Evolutionary conservation across 2,888 invertebrate species (phyloP).

Genomic region (Gonocerus acuteangulatus): DNA sequence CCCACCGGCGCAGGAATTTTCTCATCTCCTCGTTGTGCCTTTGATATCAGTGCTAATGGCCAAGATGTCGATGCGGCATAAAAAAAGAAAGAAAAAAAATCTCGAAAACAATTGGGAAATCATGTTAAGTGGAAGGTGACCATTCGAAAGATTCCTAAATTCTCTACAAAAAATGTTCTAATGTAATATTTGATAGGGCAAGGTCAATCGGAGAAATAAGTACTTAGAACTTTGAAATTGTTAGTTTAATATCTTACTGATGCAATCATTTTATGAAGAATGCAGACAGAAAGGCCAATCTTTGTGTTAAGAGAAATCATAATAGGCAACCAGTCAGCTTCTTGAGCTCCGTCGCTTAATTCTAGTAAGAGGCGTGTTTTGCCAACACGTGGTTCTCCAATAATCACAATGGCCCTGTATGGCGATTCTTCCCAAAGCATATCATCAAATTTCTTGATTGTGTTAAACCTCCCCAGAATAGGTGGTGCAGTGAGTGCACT

Average conservation of each 20-base stretch:
- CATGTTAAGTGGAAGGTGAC: too few species aligned
- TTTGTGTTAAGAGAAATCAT: conserved; percentile 28
- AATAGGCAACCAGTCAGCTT: conserved; percentile 24
- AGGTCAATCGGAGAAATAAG: too few species aligned
- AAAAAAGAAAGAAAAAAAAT: too few species aligned
- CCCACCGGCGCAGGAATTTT: too few species aligned
- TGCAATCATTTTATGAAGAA: conserved; percentile 30
- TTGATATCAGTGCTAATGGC: too few species aligned
- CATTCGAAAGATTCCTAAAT: too few species aligned
- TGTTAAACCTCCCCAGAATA: conserved; percentile 27
- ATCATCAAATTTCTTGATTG: conserved; percentile 27
- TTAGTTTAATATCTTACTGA: conserved; percentile 20
- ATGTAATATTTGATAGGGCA: too few species aligned
- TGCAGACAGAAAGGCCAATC: conserved; percentile 9
- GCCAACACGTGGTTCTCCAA: conserved; percentile 52
- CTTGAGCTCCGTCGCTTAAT: conserved; percentile 39
- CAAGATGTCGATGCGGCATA: too few species aligned
- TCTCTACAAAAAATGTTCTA: too few species aligned
- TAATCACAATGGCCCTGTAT: conserved; percentile 49
- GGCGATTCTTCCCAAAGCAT: conserved; percentile 23
- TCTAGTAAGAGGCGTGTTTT: conserved; percentile 53
- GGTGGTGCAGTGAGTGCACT: conserved; percentile 26
- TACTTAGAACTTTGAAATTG: too few species aligned
- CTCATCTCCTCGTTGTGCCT: too few species aligned
- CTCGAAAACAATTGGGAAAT: too few species aligned